Conservation (phyloP, 2,888 invertebrate species). For the Muscina levida region DNA sequence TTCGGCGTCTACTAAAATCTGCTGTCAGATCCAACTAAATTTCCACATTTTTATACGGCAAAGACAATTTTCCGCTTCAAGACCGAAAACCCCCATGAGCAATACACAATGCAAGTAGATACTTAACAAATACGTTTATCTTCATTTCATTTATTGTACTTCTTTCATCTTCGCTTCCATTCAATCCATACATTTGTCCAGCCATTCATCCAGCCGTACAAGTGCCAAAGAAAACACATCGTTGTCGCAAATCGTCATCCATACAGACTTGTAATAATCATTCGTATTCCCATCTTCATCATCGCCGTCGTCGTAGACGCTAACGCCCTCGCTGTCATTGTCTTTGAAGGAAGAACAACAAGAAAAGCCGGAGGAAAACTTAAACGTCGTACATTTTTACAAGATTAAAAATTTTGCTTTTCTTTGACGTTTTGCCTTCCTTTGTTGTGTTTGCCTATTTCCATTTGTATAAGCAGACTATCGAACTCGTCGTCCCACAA, state of each 20-base stretch:
- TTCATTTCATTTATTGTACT: neutral
- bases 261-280: constrained; percentile 24
- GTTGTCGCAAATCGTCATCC: neutral
- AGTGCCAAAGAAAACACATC: constrained; percentile 21
- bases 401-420: constrained; percentile 33
- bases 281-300: neutral
- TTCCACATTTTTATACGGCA: too few relatives aligned
- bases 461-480: constrained; percentile 6
- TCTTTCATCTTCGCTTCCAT: neutral
- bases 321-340: too few relatives aligned
- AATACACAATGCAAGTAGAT: constrained; percentile 21
- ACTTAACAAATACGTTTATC: constrained; percentile 36
- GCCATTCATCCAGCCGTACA: constrained; percentile 24
- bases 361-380: constrained; percentile 10
- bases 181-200: neutral
- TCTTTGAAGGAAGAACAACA: too few relatives aligned
- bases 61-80: too few relatives aligned
- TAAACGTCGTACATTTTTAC: constrained; percentile 28
- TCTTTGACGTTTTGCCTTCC: neutral
- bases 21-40: too few relatives aligned
- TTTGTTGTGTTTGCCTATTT: constrained; percentile 27
- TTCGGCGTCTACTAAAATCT: too few relatives aligned
- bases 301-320: neutral
- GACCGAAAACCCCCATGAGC: too few relatives aligned
- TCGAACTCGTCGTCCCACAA: neutral